A percentile compares a stretch with the other conserved stretches of the same genome.
Conservation (phyloP, 2,113 vertebrate species). For the Cheilinus undulatus region DNA sequence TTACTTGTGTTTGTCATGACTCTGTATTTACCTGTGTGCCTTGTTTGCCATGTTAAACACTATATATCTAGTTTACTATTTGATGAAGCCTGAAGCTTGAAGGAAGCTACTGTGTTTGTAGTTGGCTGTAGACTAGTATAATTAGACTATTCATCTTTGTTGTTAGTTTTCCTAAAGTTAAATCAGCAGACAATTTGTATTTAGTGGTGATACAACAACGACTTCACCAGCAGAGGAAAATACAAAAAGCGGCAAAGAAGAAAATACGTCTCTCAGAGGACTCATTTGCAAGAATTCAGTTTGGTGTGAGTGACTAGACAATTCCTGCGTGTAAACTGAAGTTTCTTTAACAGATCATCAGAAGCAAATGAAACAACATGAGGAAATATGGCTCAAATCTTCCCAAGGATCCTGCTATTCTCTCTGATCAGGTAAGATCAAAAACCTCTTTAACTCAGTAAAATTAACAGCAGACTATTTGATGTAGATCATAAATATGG, state of each 20-base stretch:
- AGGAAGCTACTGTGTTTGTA: background rate
- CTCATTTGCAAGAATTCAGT: background rate
- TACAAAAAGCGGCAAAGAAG: too few species aligned
- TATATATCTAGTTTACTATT: background rate
- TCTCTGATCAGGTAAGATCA: constrained; percentile 20
- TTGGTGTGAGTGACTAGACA: background rate
- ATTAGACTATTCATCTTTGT: background rate
- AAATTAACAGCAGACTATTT: background rate
- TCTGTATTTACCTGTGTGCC: background rate
- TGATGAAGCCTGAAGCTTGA: background rate
- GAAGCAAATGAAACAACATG: background rate
- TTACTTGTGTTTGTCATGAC: background rate
- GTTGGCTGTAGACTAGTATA: background rate
- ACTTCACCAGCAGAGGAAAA: too few species aligned
- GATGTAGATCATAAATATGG: background rate
- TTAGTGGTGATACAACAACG: background rate
- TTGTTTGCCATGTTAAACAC: background rate
- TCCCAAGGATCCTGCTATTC: constrained; percentile 5
- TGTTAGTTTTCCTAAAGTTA: background rate
- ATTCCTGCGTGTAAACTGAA: background rate
- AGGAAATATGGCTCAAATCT: background rate
- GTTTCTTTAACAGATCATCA: background rate
- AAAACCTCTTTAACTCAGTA: background rate
- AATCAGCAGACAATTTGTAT: background rate
- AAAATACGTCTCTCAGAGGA: background rate